These are phyloP conservation scores for Cheilosia urbana DNA, from an alignment of 2,888 invertebrate genomes.

Conservation along the genomic window DNA sequence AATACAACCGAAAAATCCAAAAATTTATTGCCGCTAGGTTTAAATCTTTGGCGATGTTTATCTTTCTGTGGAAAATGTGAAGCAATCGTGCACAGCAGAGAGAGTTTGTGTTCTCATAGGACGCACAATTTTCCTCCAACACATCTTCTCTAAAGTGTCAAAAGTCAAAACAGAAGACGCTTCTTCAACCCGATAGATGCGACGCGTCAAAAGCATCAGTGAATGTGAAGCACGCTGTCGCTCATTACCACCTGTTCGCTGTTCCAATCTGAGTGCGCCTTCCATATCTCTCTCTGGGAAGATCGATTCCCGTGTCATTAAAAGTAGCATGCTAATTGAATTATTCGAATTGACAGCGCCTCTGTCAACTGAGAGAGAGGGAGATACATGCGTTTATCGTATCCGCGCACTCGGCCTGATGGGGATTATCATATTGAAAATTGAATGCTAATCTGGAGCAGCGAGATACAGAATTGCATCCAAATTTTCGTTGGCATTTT, in stretches of 20 bases:
- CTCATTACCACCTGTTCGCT: constrained; percentile 60
- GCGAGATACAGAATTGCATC: constrained; percentile 44
- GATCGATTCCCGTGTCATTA: constrained; percentile 49
- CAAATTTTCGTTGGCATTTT: constrained; percentile 59
- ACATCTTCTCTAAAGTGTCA: too few relatives aligned
- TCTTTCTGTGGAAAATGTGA: constrained; percentile 46
- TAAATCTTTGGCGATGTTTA: constrained; percentile 46
- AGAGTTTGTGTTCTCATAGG: too few relatives aligned
- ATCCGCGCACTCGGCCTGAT: background rate
- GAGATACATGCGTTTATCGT: constrained; percentile 11
- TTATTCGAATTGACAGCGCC: constrained; percentile 52
- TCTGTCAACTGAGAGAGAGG: constrained; percentile 36
- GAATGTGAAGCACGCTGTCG: background rate
- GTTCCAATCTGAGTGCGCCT: constrained; percentile 23
- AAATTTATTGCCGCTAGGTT: constrained; percentile 64
- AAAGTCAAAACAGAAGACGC: too few relatives aligned
- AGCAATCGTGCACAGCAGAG: background rate
- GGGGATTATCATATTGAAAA: constrained; percentile 62
- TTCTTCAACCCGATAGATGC: constrained; percentile 23
- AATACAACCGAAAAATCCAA: constrained; percentile 8
- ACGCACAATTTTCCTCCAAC: too few relatives aligned
- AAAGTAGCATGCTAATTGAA: constrained; percentile 62
- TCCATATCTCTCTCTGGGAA: background rate
- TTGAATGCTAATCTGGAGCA: constrained; percentile 64
- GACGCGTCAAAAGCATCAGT: constrained; percentile 1